Percentiles rank a stretch among this genome's conserved stretches.
Evolutionary conservation across 1,140 invertebrate genomes (phyloP).

Genomic region (Nephotettix cincticeps): DNA sequence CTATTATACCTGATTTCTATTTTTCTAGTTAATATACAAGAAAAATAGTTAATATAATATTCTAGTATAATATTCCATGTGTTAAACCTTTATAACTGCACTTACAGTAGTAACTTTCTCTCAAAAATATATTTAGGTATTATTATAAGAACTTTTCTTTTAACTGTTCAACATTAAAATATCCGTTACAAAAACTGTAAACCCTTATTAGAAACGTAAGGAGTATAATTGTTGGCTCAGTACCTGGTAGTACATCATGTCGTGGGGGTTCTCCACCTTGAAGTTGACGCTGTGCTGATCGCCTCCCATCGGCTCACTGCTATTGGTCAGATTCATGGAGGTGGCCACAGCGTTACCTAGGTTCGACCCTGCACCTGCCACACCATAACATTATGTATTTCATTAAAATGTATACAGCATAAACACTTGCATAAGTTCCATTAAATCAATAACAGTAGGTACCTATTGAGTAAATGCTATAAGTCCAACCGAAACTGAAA

Average conservation of each 20-base stretch:
- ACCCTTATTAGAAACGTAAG: no score
- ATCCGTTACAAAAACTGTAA: no score
- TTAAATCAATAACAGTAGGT: no score
- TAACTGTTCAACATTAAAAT: no score
- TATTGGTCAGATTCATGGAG: slow-evolving; percentile 73
- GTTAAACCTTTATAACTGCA: neutral
- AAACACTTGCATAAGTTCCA: no score
- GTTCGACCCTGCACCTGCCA: slow-evolving; percentile 54
- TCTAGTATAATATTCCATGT: neutral
- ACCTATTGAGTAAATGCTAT: no score
- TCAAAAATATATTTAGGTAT: no score
- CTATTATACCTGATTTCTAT: no score
- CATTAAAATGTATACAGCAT: no score
- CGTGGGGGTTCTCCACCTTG: slow-evolving; percentile 55
- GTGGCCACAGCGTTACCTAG: slow-evolving; percentile 74
- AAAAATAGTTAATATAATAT: neutral
- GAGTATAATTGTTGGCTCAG: neutral
- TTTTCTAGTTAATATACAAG: neutral
- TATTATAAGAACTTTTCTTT: no score
- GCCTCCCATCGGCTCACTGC: slow-evolving; percentile 55
- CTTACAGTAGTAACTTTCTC: no score
- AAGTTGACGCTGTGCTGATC: slow-evolving; percentile 47
- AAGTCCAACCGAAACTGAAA: no score
- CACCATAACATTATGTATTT: neutral
- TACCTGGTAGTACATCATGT: slow-evolving; percentile 67